Conservation (phyloP, 1,140 invertebrate species). For the Drosophila ironensis region DNA sequence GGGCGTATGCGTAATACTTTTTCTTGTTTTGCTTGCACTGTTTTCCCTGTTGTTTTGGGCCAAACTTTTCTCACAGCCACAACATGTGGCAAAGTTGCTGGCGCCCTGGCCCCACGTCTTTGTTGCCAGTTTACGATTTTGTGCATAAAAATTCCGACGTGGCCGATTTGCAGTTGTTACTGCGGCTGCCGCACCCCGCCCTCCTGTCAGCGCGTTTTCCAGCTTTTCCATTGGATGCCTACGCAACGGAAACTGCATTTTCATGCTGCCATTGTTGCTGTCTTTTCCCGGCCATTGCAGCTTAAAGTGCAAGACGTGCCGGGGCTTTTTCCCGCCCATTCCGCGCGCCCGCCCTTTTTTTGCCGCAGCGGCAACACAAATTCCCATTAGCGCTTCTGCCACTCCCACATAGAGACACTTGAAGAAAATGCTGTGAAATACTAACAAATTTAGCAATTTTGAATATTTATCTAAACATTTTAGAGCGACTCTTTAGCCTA, state of each 20-base stretch:
- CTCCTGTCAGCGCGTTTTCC: background rate
- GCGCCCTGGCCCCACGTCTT: background rate
- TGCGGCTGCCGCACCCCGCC: background rate
- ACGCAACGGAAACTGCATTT: conserved; percentile 56
- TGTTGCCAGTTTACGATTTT: conserved; percentile 35
- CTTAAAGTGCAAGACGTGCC: conserved; percentile 68
- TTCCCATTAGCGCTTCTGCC: conserved; percentile 67
- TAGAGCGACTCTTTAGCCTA: too few relatives aligned
- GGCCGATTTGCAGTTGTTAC: conserved; percentile 49
- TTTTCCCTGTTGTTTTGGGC: background rate
- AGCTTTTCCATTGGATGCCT: conserved; percentile 10
- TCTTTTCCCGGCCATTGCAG: conserved; percentile 49
- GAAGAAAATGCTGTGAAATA: too few relatives aligned
- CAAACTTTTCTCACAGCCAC: conserved; percentile 48
- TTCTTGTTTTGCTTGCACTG: background rate
- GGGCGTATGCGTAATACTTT: conserved; percentile 56
- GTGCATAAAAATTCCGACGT: conserved; percentile 56
- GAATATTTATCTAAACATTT: too few relatives aligned
- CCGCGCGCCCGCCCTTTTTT: background rate
- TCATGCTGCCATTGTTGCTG: conserved; percentile 36
- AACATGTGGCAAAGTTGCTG: conserved; percentile 63
- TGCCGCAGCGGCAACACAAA: conserved; percentile 51
- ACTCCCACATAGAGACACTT: background rate
- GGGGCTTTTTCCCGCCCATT: background rate
- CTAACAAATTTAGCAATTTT: too few relatives aligned